Evolutionary conservation across 2,113 vertebrate genomes (phyloP), one percentile per base, ranked within the genome.

Genomic region (Nothobranchius furzeri): DNA sequence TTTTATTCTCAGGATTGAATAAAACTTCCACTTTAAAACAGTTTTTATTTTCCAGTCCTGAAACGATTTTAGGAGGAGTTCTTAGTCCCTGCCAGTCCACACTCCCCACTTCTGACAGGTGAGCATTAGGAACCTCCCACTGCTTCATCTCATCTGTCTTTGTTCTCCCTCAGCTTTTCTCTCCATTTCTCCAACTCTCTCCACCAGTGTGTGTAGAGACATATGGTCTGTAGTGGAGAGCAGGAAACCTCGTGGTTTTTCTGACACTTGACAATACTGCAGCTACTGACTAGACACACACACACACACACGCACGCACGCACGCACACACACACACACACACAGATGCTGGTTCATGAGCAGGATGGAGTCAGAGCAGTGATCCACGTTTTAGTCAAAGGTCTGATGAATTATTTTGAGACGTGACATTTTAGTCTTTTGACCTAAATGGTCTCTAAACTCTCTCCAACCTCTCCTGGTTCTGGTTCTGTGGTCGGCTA

Each of bases 191-290:
- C 7, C 9, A 2, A 7, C 37, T 40, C 37, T 40, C 9, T 40
- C 64, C 43, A 46, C 78, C 75, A 20, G 45, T n/a, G 20, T 54
- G 24, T 30, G 52, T 47, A 47, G 35, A 78, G 78, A 76, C 82
- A 85, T 60, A 64, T 50, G 76, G 64, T 70, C 64, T 56, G 57
- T 24, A 36, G 40, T 30, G n/a, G 60, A 57, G 30, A 52, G 69
- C 24, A 55, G 40, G 45, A 76, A 78, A 79, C 63, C 78, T 76
- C 66, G 81, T 58, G 66, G 55, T 76, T 3, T 66, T 77, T 53
- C 75, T 74, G 82, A 57, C 82, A 76, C 73, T 70, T 77, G 52
- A 53, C 45, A 63, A 79, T 82, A 79, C 36, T 3, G 6, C 55
- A n/a, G 50, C 52, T 36, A 24, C 37, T 79, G 75, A 71, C 59